Base-by-base conservation (phyloP, 1,140 invertebrate species). In the Drosophila sturtevanti region DNA sequence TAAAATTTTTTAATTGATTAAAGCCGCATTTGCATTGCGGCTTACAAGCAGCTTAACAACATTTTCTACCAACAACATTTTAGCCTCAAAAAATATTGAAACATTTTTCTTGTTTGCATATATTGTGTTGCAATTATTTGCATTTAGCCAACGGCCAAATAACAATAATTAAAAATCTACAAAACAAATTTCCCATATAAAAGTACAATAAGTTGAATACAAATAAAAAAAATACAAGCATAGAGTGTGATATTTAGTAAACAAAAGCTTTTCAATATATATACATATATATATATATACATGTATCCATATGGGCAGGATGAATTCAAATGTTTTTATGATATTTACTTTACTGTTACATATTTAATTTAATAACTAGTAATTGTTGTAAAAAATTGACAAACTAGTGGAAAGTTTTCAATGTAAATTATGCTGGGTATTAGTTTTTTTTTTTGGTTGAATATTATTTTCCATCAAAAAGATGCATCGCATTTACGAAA, bases 1-100 rank as follows among this genome's bases (percentile, higher is more conserved):
- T 48, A 76, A 77, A 68, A 79, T 79, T 87, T 89, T 87, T 89
- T 87, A 87, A 87, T 87, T 87, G 84, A 89, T 87, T 87, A 87
- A 87, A 87, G 84, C 84, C 84, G 76, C 73, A 87, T 87, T 87
- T 87, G 84, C 84, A 80, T 77, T 84, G 76, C 69, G 85, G 84
- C 79, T 87, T 87, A 87, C 84, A 74, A 89, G 72, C 79, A 82
- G 84, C 84, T 87, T 87, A 89, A 82, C 82, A 86, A 48, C 37
- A 48, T 48, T 34, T 48, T 48, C 7, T 10, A 7, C 34, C n/a
- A 44, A n/a, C 16, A 12, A 34, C 14, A 21, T 37, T 14, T 59
- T 59, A 14, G 14, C 27, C 54, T 24, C 5, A 31, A 31, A 31
- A 21, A 21, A 48, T 48, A 48, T 48, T 48, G 4, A n/a, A 48